Conservation (phyloP, 2,888 invertebrate species). For the Agrochola lychnidis region DNA sequence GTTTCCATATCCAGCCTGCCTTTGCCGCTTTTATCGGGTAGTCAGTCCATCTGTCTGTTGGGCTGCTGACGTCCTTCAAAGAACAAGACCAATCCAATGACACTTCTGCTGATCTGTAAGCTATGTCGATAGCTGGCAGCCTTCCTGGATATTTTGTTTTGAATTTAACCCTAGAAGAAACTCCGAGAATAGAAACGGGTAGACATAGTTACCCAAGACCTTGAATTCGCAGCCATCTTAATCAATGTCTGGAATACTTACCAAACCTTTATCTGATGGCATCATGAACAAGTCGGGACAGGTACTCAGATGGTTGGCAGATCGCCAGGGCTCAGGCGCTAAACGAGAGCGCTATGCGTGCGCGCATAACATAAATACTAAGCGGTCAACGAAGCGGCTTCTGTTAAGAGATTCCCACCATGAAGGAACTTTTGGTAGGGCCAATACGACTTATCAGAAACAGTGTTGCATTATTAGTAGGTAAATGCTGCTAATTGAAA, state of each 20-base stretch:
- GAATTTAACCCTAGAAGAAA: too few species aligned
- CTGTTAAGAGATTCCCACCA: constrained; percentile 25
- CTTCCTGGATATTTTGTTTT: too few species aligned
- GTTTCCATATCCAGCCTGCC: too few species aligned
- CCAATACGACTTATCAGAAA: background rate
- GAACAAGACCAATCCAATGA: too few species aligned
- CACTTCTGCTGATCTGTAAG: too few species aligned
- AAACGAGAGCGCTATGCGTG: constrained; percentile 42
- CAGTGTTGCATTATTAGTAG: background rate
- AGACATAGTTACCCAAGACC: constrained; percentile 21
- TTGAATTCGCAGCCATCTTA: constrained; percentile 14
- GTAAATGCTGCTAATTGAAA: background rate
- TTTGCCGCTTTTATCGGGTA: too few species aligned
- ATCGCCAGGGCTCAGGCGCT: constrained; percentile 46
- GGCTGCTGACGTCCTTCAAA: too few species aligned
- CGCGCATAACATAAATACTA: constrained; percentile 45
- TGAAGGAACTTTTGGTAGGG: background rate
- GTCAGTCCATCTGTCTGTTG: too few species aligned
- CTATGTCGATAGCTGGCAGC: too few species aligned
- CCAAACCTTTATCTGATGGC: background rate
- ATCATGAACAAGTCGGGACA: constrained; percentile 42
- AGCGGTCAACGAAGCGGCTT: constrained; percentile 23
- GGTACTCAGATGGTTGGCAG: constrained; percentile 42
- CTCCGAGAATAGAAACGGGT: background rate
- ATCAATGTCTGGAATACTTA: constrained; percentile 28